Conservation (phyloP, 2,888 invertebrate species). For the Doris montereyensis region DNA sequence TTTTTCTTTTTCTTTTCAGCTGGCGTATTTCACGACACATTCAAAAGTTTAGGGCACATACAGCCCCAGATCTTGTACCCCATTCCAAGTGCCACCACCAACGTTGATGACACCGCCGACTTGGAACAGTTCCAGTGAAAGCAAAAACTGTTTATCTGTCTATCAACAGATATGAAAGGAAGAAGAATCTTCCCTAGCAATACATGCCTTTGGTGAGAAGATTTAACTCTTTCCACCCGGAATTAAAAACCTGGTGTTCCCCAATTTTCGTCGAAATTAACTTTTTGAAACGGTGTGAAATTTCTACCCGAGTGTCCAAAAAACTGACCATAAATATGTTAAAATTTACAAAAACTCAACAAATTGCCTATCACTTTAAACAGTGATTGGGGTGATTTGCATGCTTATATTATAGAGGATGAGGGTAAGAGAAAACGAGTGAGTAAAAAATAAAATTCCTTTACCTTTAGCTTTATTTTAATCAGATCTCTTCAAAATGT, state of each 20-base stretch:
- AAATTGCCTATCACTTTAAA: background rate
- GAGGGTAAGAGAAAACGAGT: no score
- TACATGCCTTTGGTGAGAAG: conserved; percentile 82
- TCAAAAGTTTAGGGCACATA: conserved; percentile 79
- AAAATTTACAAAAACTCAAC: background rate
- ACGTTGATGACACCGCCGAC: no score
- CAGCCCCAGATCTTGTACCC: conserved; percentile 92
- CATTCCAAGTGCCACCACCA: conserved; percentile 83
- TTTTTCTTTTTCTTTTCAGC: conserved; percentile 72
- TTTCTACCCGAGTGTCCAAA: no score
- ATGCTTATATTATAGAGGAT: no score
- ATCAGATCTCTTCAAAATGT: no score
- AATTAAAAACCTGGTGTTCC: no score
- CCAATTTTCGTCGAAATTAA: no score
- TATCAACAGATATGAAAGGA: conserved; percentile 96
- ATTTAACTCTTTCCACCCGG: background rate
- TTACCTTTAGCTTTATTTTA: no score
- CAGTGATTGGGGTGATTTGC: no score
- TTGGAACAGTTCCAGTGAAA: conserved; percentile 61
- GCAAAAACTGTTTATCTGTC: conserved; percentile 83
- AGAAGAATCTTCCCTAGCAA: conserved; percentile 93
- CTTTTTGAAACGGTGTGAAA: no score
- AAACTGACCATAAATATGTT: background rate
- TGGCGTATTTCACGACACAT: conserved; percentile 88
- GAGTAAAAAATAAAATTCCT: no score